Base-by-base conservation (phyloP, 2,888 invertebrate genomes). In the Agrotis ipsilon region DNA sequence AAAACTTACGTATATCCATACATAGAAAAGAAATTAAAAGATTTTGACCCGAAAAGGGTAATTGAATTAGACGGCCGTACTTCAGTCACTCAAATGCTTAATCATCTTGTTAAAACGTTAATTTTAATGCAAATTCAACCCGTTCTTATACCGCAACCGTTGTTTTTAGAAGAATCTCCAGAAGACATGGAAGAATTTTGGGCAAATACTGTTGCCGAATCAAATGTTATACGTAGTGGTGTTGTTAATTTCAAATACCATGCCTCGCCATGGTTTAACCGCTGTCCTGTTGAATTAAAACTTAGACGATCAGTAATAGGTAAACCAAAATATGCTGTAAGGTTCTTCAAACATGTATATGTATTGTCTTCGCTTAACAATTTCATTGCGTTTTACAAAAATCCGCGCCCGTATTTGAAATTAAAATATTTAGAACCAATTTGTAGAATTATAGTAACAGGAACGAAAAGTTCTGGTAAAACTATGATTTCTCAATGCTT, bases 251-350 rank as follows among this genome's bases (percentile, higher is more conserved):
- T 95, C 84, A 91, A 87, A 72, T 88, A 92, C 74, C 89, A 83
- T 82, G 82, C 97, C 78, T 97, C 97, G 5, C 93, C 95, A 58
- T 97, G 97, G 97, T 94, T 91, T 51, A 96, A 94, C 63, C 92
- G 96, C 82, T 98, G 98, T 86, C 97, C 98, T 7, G 97, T 97
- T 4, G 96, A 97, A 78, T 93, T 97, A 81, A 95, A 95, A 79
- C 93, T 95, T 74, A 97, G 97, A n/a, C 90, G 88, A 65, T 92
- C 95, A 58, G 84, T 92, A 18, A 85, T 90, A 45, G 97, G 97
- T 24, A 91, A 93, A 62, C 90, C 96, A 0, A 96, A 96, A 88
- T 96, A 94, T 82, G 96, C 97, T 0, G 96, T 97, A 1, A 92
- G 94, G 48, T 97, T 97, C 83, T 95, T 97, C 88, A 97, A 97